Evolutionary conservation across 2,113 vertebrate species (phyloP).

Genomic region (Sinosuthora webbiana): DNA sequence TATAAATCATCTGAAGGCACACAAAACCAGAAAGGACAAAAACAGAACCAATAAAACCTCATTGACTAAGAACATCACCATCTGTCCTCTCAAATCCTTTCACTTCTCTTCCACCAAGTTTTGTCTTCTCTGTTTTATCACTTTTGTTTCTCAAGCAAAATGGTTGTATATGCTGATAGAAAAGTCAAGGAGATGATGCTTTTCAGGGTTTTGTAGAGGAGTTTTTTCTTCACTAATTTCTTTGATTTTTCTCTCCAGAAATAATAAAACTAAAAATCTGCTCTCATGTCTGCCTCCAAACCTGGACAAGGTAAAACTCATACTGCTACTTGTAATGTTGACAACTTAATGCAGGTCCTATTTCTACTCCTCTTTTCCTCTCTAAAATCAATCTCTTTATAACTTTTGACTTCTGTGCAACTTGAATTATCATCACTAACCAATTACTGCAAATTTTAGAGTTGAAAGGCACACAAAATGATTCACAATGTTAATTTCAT

Average conservation of each 20-base stretch:
- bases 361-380: neutral
- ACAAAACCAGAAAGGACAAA: neutral
- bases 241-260: neutral
- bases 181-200: fast-evolving
- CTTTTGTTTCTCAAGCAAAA: neutral
- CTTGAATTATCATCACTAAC: neutral
- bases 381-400: neutral
- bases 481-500: neutral
- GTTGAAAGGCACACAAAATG: neutral
- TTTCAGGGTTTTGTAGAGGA: neutral
- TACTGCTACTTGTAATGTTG: neutral
- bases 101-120: neutral
- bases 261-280: neutral
- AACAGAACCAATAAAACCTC: neutral
- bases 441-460: neutral
- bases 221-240: neutral
- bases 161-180: neutral
- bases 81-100: neutral
- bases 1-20: neutral
- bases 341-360: neutral
- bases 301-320: neutral
- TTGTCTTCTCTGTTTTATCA: neutral
- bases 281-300: neutral
- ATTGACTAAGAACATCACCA: neutral
- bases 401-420: neutral